phyloP scores from a whole-genome alignment of 2,797 vertebrate genomes.

The Sebastes hubbsi region DNA sequence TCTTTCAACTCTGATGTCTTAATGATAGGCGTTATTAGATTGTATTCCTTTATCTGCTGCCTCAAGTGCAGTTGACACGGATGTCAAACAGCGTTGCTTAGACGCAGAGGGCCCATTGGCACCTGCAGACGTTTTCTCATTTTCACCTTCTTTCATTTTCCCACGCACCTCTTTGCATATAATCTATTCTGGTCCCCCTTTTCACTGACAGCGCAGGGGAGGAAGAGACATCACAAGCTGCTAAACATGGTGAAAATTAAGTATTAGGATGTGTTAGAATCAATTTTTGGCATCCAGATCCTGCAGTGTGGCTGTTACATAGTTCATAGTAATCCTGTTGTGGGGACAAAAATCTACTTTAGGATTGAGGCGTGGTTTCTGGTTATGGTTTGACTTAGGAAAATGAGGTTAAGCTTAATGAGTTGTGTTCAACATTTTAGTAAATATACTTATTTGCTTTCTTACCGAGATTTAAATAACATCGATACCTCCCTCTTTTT shows the following conservation, averaged over 20 bases:
- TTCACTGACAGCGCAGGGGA: conserved; percentile 41
- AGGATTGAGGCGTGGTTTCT: neutral
- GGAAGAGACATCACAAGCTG: conserved; percentile 55
- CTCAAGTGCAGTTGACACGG: conserved; percentile 47
- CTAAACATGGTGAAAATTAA: conserved; percentile 47
- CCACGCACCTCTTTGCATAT: conserved; percentile 67
- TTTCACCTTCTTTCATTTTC: conserved; percentile 69
- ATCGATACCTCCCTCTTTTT: neutral
- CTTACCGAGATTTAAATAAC: neutral
- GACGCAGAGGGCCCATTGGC: conserved; percentile 32
- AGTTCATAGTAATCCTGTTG: neutral
- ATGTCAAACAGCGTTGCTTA: conserved; percentile 41
- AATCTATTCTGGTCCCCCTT: conserved; percentile 57
- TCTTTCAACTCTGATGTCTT: conserved; percentile 63
- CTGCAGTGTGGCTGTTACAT: neutral
- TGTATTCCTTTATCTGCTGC: conserved; percentile 21
- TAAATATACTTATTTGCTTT: neutral
- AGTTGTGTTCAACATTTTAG: neutral
- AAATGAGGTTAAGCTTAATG: neutral
- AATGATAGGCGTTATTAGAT: conserved; percentile 60
- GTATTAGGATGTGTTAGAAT: conserved; percentile 16
- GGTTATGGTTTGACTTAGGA: neutral
- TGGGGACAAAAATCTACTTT: neutral
- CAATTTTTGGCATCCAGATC: conserved; percentile 6
- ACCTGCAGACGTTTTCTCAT: conserved; percentile 37